Percentiles rank a stretch among this genome's conserved stretches.
Conservation (phyloP, 30 jellyfish, hydroid and myxozoan species). For the Aurelia coerulea region DNA sequence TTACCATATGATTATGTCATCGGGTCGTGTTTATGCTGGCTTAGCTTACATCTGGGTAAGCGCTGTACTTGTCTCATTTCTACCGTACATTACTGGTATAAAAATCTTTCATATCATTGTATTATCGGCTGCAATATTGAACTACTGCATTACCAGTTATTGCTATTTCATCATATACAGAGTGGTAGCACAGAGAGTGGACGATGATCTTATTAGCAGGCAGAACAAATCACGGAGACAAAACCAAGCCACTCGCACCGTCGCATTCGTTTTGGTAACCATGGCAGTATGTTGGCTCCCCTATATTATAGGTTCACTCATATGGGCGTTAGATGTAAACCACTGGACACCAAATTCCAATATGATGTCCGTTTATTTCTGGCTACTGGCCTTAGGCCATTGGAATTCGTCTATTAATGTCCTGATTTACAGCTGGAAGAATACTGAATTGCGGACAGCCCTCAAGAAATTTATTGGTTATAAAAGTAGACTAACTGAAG, state of each 20-base stretch:
- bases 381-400: conserved; percentile 78
- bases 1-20: conserved; percentile 37
- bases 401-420: conserved; percentile 86
- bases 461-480: conserved; percentile 23
- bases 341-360: conserved; percentile 22
- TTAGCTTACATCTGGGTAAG: conserved; percentile 47
- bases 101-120: conserved; percentile 36
- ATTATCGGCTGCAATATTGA: conserved; percentile 30
- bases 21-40: conserved; percentile 23
- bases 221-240: conserved; percentile 66
- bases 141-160: conserved; percentile 10
- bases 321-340: conserved; percentile 33
- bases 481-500: not conserved
- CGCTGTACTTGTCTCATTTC: conserved; percentile 28
- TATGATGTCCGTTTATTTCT: conserved; percentile 35
- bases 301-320: conserved; percentile 40
- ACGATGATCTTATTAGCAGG: conserved; percentile 13
- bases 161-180: conserved; percentile 38
- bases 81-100: conserved; percentile 18
- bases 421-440: conserved; percentile 82
- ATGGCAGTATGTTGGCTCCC: conserved; percentile 87
- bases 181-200: conserved; percentile 19
- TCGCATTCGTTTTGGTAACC: conserved; percentile 66
- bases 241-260: conserved; percentile 83
- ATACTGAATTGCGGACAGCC: conserved; percentile 78